Percentiles rank a stretch among this genome's conserved stretches.
Conservation (phyloP, 2,113 vertebrate genomes). For the Cephalophus harveyi region DNA sequence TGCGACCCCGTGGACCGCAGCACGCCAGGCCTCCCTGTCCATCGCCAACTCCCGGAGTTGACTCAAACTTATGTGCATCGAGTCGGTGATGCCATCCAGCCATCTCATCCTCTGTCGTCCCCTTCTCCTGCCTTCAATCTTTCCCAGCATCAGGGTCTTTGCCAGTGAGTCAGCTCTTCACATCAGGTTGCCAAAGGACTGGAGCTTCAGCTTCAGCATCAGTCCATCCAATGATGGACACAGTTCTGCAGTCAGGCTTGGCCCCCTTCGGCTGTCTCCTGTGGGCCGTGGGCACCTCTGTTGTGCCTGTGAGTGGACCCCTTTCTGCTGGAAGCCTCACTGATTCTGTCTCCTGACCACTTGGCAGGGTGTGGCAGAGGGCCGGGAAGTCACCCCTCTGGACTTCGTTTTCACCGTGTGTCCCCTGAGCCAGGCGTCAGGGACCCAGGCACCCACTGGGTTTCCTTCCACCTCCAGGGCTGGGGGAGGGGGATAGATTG, state of each 20-base stretch:
- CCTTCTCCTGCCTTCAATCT: not conserved
- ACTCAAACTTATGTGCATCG: not conserved
- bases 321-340: fast-evolving
- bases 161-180: not conserved
- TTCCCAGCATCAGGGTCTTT: not conserved
- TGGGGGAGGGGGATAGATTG: not conserved
- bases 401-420: not conserved
- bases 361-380: not conserved
- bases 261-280: not conserved
- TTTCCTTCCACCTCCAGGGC: not conserved
- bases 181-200: not conserved
- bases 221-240: fast-evolving
- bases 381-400: not conserved
- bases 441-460: fast-evolving
- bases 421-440: not conserved
- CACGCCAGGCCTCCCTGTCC: not conserved
- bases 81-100: not conserved
- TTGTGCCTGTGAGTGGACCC: fast-evolving
- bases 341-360: not conserved
- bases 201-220: not conserved
- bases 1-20: not conserved
- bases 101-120: not conserved
- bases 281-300: fast-evolving
- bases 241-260: fast-evolving
- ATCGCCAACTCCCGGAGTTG: not conserved